Conservation (phyloP, 2,797 vertebrate genomes). For the Melanitta fusca region DNA sequence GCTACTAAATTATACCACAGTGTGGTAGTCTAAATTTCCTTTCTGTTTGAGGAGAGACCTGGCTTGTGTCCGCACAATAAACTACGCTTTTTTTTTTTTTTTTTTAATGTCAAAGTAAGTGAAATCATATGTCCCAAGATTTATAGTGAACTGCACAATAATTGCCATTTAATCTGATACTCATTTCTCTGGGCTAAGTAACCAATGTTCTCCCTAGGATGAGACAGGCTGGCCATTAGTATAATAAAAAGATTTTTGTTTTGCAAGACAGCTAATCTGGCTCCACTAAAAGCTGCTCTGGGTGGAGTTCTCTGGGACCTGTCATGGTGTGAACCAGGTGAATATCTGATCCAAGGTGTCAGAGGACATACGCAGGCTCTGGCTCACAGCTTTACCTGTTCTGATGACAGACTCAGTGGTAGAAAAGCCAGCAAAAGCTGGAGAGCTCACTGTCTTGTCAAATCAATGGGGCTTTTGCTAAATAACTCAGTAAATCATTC, state of each 20-base stretch:
- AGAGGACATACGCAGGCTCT: not conserved
- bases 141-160: not conserved
- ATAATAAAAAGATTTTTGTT: not conserved
- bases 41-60: not conserved
- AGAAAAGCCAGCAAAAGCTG: not conserved
- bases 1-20: not conserved
- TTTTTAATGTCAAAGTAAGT: not conserved
- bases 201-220: not conserved
- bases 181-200: not conserved
- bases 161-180: not conserved
- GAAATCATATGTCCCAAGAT: not conserved
- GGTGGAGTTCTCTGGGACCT: not conserved
- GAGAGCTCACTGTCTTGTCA: not conserved
- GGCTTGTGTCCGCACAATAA: not conserved
- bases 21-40: not conserved
- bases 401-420: not conserved
- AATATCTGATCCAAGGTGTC: not conserved
- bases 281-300: not conserved
- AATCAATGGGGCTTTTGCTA: not conserved
- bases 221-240: not conserved
- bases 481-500: slow-evolving; percentile 9
- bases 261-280: not conserved
- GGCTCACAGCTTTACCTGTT: not conserved
- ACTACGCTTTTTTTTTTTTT: not conserved
- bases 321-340: not conserved